These are phyloP conservation scores for Glyphotaelius pellucidus DNA, from an alignment of 2,888 invertebrate species.

Conservation along the genomic window DNA sequence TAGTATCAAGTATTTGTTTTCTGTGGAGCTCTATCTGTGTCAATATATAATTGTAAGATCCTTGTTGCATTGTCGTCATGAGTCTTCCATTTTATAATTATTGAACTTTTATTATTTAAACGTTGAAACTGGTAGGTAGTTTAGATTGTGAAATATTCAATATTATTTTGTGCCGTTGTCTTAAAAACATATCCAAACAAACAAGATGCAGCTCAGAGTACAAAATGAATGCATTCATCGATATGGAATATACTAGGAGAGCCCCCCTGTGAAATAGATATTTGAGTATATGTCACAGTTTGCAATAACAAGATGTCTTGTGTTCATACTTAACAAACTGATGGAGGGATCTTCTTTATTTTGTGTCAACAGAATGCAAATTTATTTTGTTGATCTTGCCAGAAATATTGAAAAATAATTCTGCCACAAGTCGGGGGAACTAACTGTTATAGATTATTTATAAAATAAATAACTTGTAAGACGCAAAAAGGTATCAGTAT, in stretches of 20 bases:
- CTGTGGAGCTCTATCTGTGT: neutral
- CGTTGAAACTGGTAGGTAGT: neutral
- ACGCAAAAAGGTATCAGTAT: slow-evolving; percentile 17
- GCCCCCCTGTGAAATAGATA: neutral
- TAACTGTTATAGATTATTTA: neutral
- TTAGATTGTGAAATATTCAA: neutral
- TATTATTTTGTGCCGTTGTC: neutral
- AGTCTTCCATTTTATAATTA: neutral
- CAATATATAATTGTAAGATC: neutral
- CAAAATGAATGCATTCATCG: neutral
- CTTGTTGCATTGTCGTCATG: neutral
- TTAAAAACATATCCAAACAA: neutral
- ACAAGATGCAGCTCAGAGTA: neutral
- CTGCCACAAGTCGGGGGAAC: neutral
- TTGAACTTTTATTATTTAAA: neutral
- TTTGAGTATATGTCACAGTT: neutral
- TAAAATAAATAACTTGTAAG: slow-evolving; percentile 20
- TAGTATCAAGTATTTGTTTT: neutral
- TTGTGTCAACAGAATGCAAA: neutral
- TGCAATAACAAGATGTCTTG: neutral
- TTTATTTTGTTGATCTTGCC: neutral
- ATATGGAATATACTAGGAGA: neutral
- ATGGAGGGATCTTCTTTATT: neutral
- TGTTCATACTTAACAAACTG: neutral
- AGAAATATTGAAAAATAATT: neutral